These are phyloP conservation scores for Andrena trimmerana DNA, from an alignment of 2,888 invertebrate genomes.

Conservation along the genomic window DNA sequence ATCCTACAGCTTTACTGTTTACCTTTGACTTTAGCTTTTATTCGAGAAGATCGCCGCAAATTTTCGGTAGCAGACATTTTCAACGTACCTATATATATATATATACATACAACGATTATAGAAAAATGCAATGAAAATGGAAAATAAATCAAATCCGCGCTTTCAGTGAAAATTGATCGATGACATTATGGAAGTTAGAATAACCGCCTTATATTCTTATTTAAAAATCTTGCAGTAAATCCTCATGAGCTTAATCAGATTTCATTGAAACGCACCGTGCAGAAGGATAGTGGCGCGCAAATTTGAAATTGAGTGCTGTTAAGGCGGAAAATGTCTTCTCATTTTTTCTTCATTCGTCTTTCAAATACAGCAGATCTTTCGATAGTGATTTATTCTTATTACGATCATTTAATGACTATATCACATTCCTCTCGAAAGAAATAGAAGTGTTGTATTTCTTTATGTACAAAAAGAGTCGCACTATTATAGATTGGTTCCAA, in stretches of 20 bases:
- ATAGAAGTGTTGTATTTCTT: too few species aligned
- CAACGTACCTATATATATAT: neutral
- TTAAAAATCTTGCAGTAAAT: constrained; percentile 7
- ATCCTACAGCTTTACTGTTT: neutral
- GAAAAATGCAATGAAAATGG: neutral
- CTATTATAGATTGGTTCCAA: too few species aligned
- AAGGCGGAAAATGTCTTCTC: too few species aligned
- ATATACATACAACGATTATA: neutral
- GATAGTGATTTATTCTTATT: too few species aligned
- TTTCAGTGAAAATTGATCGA: constrained; percentile 10
- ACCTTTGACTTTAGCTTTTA: constrained; percentile 43
- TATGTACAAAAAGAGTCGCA: too few species aligned
- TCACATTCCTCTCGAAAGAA: too few species aligned
- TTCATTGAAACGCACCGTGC: neutral
- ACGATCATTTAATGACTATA: too few species aligned
- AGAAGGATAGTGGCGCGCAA: too few species aligned
- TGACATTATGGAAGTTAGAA: constrained; percentile 3
- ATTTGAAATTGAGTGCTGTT: too few species aligned
- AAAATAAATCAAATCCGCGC: constrained; percentile 6
- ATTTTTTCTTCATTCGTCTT: too few species aligned
- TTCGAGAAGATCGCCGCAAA: constrained; percentile 63
- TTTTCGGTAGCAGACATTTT: constrained; percentile 53
- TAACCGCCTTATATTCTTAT: neutral
- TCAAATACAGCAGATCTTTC: too few species aligned
- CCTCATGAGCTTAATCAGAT: neutral